Evolutionary conservation across 1,140 invertebrate genomes (phyloP), one percentile per base, ranked within the genome.

Genomic region (Tetragnatha versicolor): DNA sequence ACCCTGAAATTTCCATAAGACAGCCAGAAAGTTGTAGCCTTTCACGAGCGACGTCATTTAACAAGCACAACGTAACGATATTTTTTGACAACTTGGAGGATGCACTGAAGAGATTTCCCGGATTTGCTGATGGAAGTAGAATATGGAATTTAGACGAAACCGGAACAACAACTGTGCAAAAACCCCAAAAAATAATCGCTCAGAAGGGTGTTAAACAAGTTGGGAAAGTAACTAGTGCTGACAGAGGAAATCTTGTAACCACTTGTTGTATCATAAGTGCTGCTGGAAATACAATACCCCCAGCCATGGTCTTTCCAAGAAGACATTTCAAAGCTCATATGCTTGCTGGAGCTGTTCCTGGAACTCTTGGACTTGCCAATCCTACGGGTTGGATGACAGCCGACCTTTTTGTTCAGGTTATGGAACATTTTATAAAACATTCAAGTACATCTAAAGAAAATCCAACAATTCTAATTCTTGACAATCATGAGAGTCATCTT

Each of bases 401-500:
- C 5, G 58, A 12, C 10, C 6, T 27, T 10, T 61, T 61, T 31
- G 4, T 14, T 5, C 14, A 27, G 20, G 31, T 27, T 9, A 31
- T 61, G 31, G 20, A 31, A 27, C 58, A 61, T 31, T 27, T 61
- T 27, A 33, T 61, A 10, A 61, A 61, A 61, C 7, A 27, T 22
- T 7, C 31, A 7, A 61, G 31, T 3, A 12, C 4, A 4, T 10
- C 58, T 10, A 5, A 27, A 22, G 14, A 61, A 61, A 7, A 61
- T 12, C 20, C 20, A 31, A 33, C 20, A 7, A 10, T 61, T 12
- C 31, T 61, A 31, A 27, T 61, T 12, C 20, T 61, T 9, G 85
- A 85, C 80, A 86, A 85, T 82, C 84, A 87, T 75, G 82, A 76
- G 35, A 84, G 82, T 77, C 77, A 82, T 35, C 1, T 81, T 2